Percentiles rank a stretch among this genome's conserved stretches.
Evolutionary conservation across 2,888 invertebrate genomes (phyloP).

Genomic region (Rhorus exstirpatorius): DNA sequence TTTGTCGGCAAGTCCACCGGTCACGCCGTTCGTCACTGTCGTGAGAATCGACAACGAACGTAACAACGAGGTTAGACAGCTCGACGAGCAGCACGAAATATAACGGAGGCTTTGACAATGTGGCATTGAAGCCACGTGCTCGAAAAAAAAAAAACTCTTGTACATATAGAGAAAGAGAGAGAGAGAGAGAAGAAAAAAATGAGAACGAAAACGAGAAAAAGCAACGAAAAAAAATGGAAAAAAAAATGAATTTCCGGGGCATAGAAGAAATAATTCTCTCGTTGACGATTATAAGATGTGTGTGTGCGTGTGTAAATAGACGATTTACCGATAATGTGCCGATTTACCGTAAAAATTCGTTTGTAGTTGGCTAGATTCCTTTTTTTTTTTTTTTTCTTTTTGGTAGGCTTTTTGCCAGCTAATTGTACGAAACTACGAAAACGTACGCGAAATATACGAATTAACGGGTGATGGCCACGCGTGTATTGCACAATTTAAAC

Average conservation of each 20-base stretch:
- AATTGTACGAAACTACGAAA: constrained; percentile 28
- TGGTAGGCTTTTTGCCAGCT: constrained; percentile 10
- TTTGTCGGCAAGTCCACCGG: constrained; percentile 73
- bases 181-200: neutral
- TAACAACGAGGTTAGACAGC: constrained; percentile 77
- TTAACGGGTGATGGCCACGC: too few relatives aligned
- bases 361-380: constrained; percentile 40
- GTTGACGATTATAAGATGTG: constrained; percentile 6
- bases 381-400: neutral
- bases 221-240: neutral
- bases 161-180: constrained; percentile 49
- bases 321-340: constrained; percentile 14
- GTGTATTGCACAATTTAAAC: too few relatives aligned
- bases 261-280: neutral
- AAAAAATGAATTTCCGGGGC: neutral
- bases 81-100: constrained; percentile 44
- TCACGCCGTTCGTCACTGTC: constrained; percentile 82
- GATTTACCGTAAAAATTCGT: constrained; percentile 23
- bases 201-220: neutral
- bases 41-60: constrained; percentile 77
- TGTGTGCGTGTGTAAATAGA: constrained; percentile 41
- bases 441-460: constrained; percentile 18
- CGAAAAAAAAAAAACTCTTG: constrained; percentile 61
- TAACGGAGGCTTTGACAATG: constrained; percentile 67
- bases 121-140: too few relatives aligned